Percentiles rank a stretch among this genome's conserved stretches.
Evolutionary conservation across 2,797 vertebrate species (phyloP).

Genomic region (Leucoraja ocellata): DNA sequence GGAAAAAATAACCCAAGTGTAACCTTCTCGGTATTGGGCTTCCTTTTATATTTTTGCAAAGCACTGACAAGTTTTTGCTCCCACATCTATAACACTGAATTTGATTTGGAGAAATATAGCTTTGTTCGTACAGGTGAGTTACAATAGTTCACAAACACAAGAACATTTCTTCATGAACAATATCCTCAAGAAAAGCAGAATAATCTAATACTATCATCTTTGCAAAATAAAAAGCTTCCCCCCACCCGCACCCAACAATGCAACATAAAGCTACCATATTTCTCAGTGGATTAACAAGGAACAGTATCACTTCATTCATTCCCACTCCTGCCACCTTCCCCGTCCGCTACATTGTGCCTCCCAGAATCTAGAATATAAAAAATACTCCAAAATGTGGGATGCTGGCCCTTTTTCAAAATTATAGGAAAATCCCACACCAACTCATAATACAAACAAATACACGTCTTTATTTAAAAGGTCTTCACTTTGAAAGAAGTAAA

Average conservation of each 20-base stretch:
- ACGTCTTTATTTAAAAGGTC: not conserved
- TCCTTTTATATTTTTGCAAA: conserved; percentile 8
- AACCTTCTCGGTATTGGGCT: conserved; percentile 16
- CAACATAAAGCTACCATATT: conserved; percentile 23
- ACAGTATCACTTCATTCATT: conserved; percentile 14
- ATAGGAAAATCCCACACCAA: not conserved
- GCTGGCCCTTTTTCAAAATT: not conserved
- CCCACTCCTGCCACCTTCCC: not conserved
- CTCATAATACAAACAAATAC: not conserved
- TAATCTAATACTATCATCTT: conserved; percentile 24
- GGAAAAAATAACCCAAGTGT: not conserved
- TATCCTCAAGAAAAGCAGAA: conserved; percentile 33
- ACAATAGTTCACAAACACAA: conserved; percentile 38
- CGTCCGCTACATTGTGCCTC: not conserved
- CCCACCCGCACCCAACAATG: not conserved
- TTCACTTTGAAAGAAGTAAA: not conserved
- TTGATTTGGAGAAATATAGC: conserved; percentile 32
- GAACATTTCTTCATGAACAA: conserved; percentile 35
- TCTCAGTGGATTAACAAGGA: conserved; percentile 8
- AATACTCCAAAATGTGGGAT: not conserved
- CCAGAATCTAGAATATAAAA: not conserved
- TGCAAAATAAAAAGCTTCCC: not conserved
- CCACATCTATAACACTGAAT: conserved; percentile 33
- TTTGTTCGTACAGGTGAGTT: conserved; percentile 35
- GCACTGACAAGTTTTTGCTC: not conserved